phyloP scores from a whole-genome alignment of 2,797 vertebrate species.

The Gallinago solitaria region DNA sequence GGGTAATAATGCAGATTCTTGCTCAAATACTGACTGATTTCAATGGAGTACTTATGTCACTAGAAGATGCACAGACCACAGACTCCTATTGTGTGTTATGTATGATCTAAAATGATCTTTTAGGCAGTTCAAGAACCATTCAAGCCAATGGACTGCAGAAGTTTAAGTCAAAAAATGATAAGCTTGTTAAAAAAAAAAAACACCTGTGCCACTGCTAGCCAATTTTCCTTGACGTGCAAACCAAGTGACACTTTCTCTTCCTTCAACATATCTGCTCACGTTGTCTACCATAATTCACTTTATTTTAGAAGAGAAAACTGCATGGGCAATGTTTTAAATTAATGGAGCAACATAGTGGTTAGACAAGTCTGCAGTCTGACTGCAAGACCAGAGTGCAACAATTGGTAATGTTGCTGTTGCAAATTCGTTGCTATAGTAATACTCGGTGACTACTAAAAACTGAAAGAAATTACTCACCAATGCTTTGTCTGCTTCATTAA shows the following conservation, averaged over 20 bases:
- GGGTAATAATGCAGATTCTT: background rate
- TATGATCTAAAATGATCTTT: background rate
- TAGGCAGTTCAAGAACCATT: background rate
- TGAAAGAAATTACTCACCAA: constrained; percentile 79
- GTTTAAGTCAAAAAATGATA: background rate
- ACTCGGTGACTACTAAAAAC: background rate
- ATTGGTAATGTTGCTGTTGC: background rate
- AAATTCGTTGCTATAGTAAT: constrained; percentile 5
- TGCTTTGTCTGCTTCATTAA: constrained; percentile 88
- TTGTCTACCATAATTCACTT: background rate
- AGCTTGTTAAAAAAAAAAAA: background rate
- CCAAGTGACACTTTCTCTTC: background rate
- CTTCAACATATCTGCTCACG: background rate
- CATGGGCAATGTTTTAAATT: background rate
- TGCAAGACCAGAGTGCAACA: background rate
- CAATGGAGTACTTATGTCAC: background rate
- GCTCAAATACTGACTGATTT: background rate
- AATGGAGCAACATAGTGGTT: background rate
- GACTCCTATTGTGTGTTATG: background rate
- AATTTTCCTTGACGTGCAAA: background rate
- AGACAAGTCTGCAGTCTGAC: background rate
- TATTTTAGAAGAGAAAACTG: background rate
- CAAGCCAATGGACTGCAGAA: background rate
- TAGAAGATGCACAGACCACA: background rate
- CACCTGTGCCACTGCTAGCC: background rate